A percentile compares a stretch with the other conserved stretches of the same genome.
phyloP scores from a whole-genome alignment of 2,888 invertebrate genomes.

The Drosophila vallismaia region DNA sequence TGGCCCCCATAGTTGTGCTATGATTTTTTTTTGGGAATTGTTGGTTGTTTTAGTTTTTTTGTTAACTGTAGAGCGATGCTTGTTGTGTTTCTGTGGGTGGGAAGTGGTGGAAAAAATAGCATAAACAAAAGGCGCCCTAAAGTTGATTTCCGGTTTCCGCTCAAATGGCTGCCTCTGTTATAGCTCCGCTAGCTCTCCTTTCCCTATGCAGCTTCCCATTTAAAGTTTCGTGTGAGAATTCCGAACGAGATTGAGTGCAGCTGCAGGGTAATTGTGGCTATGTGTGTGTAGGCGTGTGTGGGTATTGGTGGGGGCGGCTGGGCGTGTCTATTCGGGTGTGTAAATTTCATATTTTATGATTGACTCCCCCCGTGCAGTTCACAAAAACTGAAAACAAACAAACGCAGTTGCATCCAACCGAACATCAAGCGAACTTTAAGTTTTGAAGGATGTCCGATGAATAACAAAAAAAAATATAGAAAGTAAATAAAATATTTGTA shows the following conservation, averaged over 20 bases:
- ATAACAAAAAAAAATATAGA: neutral
- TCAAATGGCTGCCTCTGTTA: constrained; percentile 62
- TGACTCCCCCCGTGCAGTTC: constrained; percentile 53
- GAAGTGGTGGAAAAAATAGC: constrained; percentile 40
- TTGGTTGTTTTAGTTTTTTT: constrained; percentile 11
- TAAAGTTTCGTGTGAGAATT: constrained; percentile 67
- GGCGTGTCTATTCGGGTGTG: constrained; percentile 50
- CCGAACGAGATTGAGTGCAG: constrained; percentile 62
- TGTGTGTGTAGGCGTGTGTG: constrained; percentile 18
- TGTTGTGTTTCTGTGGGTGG: constrained; percentile 34
- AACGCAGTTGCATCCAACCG: constrained; percentile 8
- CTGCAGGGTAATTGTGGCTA: constrained; percentile 58
- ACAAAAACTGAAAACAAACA: constrained; percentile 11
- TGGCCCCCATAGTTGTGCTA: constrained; percentile 55
- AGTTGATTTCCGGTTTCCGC: constrained; percentile 78
- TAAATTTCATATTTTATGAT: constrained; percentile 73
- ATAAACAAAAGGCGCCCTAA: constrained; percentile 73
- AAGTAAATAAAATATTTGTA: neutral
- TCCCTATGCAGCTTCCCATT: neutral
- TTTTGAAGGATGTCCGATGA: constrained; percentile 14
- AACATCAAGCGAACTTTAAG: constrained; percentile 12
- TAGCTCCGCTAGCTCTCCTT: neutral
- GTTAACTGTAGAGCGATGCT: constrained; percentile 16
- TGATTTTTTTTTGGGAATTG: constrained; percentile 54
- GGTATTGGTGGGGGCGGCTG: neutral